Base-by-base conservation (phyloP, 2,888 invertebrate genomes). In the Limnephilus marmoratus region DNA sequence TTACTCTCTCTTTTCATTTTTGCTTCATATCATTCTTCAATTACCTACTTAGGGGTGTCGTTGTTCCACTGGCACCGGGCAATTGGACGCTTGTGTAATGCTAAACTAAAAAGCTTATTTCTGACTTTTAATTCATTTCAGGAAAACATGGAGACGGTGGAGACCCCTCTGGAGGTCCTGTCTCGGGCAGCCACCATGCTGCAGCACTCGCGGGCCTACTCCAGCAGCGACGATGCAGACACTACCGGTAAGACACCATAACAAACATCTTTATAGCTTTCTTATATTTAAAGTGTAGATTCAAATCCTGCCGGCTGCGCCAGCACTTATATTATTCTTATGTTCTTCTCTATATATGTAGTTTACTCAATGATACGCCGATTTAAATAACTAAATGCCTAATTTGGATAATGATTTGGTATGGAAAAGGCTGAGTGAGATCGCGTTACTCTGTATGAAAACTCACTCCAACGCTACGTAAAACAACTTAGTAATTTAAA, bases 101-200 rank as follows among this genome's bases (percentile, higher is more conserved):
- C 53, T 7, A 7, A 5, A 53, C 53, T 24, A 15, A 68, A 34
- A 2, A 34, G 15, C 34, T 34, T 5, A 82, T 82, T 82, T 31
- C 18, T 82, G 82, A 34, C 9, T 82, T 82, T 82, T 82, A 1
- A 13, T 82, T 82, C 7, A 37, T 31, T 49, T 68, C 89, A 90
- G 53, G 53, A 89, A 81, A 68, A 37, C 24, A 97, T 97, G 97
- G 97, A 97, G 95, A 97, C 97, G 94, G 97, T 98, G 95, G 98
- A 98, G 96, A 97, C 98, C 93, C 98, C 98, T 93, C 96, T 98
- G 95, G 98, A 98, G 95, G 98, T 98, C 94, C 96, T 98, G 94
- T 98, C 98, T 94, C 97, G 98, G 94, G 98, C 98, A 93, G 98
- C 98, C 37, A 98, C 98, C 37, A 98, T 98, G 98, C 97, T 98